Base-by-base conservation (phyloP, 2,888 invertebrate species). In the Carcina quercana region DNA sequence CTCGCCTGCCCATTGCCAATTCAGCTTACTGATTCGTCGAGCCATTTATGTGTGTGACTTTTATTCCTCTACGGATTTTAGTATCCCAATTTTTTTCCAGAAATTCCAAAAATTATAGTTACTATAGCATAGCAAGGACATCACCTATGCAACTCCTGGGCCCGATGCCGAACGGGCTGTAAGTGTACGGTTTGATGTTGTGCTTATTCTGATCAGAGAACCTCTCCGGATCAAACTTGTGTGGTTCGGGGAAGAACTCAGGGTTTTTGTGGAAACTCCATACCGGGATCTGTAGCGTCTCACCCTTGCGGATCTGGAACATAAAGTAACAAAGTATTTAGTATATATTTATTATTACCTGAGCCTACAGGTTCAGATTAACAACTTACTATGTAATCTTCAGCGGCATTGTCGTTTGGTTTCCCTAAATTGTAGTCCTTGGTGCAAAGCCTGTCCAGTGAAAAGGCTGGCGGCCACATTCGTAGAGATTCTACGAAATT, bases 101-200 rank as follows among this genome's bases (percentile, higher is more conserved):
- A n/a, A n/a, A n/a, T n/a, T n/a, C n/a, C n/a, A n/a, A n/a, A n/a
- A n/a, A n/a, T n/a, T n/a, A n/a, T n/a, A n/a, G n/a, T n/a, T n/a
- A 22, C 22, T 10, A 3, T 25, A 3, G 3, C 12, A 12, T 25
- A 13, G 12, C 3, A 28, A 1, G 6, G 19, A 21, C 34, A n/a
- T 46, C 46, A 63, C 87, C 88, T 33, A 88, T 84, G 45, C 88
- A 88, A 45, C 75, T 86, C 32, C 88, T 70, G 2, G 83, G 87
- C 1, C 88, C 88, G 7, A 69, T 17, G 4, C 87, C 87, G 34
- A 87, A 87, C 0, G 87, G 86, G 38, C 79, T 41, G 34, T 83
- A 86, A 0, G 52, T 40, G 28, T 51, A 42, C 0, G 59, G 52
- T 5, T 59, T 42, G 22, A 64, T 61, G 0, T 73, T 71, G 1